Base-by-base conservation (phyloP, 2,888 invertebrate genomes). In the Cheilosia variabilis region DNA sequence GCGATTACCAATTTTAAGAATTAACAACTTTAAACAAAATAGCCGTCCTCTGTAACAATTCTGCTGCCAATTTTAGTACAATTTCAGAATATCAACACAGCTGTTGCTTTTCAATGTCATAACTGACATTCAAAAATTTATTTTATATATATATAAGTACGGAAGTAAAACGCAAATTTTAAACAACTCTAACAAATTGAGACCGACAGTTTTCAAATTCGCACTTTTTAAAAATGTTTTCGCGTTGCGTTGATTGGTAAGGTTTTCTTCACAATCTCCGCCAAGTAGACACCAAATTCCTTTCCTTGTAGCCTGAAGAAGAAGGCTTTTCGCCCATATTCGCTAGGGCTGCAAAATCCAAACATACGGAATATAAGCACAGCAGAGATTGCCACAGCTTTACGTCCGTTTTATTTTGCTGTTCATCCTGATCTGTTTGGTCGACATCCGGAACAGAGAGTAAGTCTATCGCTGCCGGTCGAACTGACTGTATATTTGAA, bases 361-460 rank as follows among this genome's bases (percentile, higher is more conserved):
- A 72, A 45, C 52, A 71, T 77, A 45, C 87, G 90, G 31, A 77
- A 37, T 88, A 92, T 96, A 88, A 97, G 95, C 89, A 95, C 95
- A 80, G 96, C 96, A 34, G 97, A 98, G 93, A 95, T 98, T 22
- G 96, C 98, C 0, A 96, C 98, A 27, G 98, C 98, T 0, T 93
- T 98, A 57, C 94, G 98, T 81, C 98, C 98, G 5, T 98, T 98
- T 92, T 98, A 98, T 93, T 98, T 98, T 91, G 96, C 96, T 78
- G 98, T 98, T 3, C 98, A 98, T 93, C 98, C 98, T 13, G 98
- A 98, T 93, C 94, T 98, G 57, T 98, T 98, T 93, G 97, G 97
- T 69, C 96, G 96, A 92, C 95, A 96, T 93, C 98, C 98, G 43
- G 95, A 95, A 90, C 97, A 98, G 93, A 94, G 97, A 92, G 97